These are phyloP conservation scores for Phaonia tiefii DNA, from an alignment of 2,888 invertebrate species.

Conservation along the genomic window DNA sequence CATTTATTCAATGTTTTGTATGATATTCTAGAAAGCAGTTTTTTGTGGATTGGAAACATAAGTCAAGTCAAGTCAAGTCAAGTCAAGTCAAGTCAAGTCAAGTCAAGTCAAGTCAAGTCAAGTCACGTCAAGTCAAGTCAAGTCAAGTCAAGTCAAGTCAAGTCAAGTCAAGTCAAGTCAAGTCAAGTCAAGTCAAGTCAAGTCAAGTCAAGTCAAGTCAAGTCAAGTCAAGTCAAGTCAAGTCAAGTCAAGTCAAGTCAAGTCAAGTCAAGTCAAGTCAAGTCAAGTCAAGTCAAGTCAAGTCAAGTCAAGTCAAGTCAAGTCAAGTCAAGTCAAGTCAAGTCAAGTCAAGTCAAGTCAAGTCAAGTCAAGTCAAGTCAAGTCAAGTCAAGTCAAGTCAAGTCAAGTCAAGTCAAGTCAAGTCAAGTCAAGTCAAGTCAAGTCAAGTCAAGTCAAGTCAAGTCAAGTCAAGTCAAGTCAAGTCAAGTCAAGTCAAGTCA, in stretches of 20 bases:
- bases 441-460: not conserved
- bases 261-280: not conserved
- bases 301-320: slow-evolving; percentile 2
- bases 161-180: slow-evolving; percentile 6
- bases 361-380: slow-evolving; percentile 1
- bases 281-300: slow-evolving; percentile 14
- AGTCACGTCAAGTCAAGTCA: not conserved
- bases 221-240: slow-evolving; percentile 2
- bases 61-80: slow-evolving; percentile 22
- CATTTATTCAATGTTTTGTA: too few species aligned
- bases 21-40: too few species aligned
- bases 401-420: not conserved
- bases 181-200: slow-evolving; percentile 5
- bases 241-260: slow-evolving; percentile 12
- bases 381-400: not conserved
- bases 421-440: not conserved
- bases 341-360: not conserved
- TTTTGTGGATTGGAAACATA: too few species aligned
- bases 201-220: slow-evolving; percentile 10
- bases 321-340: not conserved
- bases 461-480: not conserved
- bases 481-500: too few species aligned
- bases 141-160: not conserved
- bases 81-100: slow-evolving; percentile 5
- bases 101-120: slow-evolving; percentile 13